phyloP scores from a whole-genome alignment of 2,113 vertebrate genomes.

The Triplophysa dalaica region DNA sequence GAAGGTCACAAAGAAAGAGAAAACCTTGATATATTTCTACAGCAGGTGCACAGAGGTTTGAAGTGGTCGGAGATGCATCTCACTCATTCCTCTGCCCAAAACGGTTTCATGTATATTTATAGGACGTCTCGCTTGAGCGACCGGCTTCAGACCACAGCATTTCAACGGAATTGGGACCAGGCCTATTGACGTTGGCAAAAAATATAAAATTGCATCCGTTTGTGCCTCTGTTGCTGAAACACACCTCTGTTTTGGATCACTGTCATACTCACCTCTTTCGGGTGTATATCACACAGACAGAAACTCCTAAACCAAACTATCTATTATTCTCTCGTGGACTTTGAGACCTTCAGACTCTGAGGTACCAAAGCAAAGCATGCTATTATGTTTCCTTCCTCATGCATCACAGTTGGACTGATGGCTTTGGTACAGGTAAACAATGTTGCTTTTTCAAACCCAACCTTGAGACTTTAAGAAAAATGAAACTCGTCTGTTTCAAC shows the following conservation, averaged over 20 bases:
- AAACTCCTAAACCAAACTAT: too few relatives aligned
- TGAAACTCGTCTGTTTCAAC: too few relatives aligned
- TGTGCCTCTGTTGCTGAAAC: conserved; percentile 11
- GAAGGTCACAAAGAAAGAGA: not conserved
- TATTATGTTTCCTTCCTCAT: too few relatives aligned
- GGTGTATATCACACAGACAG: not conserved
- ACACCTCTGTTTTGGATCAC: conserved; percentile 14
- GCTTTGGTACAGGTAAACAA: too few relatives aligned
- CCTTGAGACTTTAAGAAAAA: too few relatives aligned
- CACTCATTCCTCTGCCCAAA: conserved; percentile 5
- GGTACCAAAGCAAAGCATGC: too few relatives aligned
- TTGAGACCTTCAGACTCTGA: too few relatives aligned
- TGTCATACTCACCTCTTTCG: not conserved
- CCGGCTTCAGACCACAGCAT: conserved; percentile 14
- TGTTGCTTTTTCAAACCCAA: too few relatives aligned
- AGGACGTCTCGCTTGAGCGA: conserved; percentile 10
- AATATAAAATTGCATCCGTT: not conserved
- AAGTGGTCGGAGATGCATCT: not conserved
- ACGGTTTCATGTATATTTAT: conserved; percentile 28
- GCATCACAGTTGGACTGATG: too few relatives aligned
- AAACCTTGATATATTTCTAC: not conserved
- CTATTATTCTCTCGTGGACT: too few relatives aligned
- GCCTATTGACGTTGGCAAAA: not conserved
- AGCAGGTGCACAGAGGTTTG: not conserved
- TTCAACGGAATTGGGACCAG: conserved; percentile 27